These are phyloP conservation scores for Chionomys nivalis DNA, from an alignment of 2,113 vertebrate genomes.

Conservation along the genomic window DNA sequence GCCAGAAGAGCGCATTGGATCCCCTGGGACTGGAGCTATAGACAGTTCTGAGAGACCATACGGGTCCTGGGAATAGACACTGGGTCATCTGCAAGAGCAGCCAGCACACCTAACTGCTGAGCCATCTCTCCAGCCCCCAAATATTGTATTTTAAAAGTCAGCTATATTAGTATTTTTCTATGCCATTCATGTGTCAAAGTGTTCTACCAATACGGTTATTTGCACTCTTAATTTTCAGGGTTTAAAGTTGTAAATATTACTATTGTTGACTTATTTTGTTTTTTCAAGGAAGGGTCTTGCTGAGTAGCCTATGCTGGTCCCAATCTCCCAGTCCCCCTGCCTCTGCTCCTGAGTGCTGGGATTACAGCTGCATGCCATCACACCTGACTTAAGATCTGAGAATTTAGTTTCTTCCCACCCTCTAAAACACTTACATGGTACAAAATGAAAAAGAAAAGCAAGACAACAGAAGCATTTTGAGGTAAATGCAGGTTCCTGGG, in stretches of 20 bases:
- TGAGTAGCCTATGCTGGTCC: neutral
- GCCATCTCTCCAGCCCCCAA: neutral
- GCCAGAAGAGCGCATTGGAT: neutral
- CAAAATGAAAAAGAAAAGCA: neutral
- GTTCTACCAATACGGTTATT: neutral
- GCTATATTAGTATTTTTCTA: neutral
- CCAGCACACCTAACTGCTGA: neutral
- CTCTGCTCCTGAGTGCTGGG: neutral
- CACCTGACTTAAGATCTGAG: neutral
- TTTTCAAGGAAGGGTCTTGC: neutral
- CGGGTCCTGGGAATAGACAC: neutral
- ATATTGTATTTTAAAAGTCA: neutral
- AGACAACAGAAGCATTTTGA: neutral
- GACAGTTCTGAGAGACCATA: neutral
- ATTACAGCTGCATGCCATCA: neutral
- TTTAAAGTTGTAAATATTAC: neutral
- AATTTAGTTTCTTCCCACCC: neutral
- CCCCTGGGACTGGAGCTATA: neutral
- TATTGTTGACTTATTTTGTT: neutral
- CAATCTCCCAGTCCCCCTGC: neutral
- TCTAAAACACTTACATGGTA: neutral
- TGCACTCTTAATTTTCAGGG: slow-evolving; percentile 21
- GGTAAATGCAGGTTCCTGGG: neutral
- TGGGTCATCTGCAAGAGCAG: neutral
- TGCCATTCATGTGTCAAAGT: neutral